Conservation (phyloP, 2,888 invertebrate genomes). For the Hartigia nigra region DNA sequence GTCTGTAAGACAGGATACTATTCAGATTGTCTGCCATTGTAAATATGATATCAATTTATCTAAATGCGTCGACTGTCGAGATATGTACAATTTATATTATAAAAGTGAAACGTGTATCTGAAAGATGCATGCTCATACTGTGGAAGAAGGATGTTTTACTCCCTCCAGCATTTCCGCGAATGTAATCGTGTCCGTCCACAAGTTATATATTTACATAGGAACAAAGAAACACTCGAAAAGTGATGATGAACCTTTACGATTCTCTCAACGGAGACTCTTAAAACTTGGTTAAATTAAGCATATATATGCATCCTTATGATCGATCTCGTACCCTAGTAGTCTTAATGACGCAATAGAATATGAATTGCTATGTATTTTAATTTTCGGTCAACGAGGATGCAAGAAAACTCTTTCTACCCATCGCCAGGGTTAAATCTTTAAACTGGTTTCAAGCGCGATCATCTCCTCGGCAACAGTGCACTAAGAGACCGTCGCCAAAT, state of each 20-base stretch:
- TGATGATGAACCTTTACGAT: neutral
- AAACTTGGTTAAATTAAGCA: neutral
- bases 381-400: neutral
- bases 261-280: neutral
- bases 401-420: neutral
- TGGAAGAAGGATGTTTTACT: neutral
- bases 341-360: neutral
- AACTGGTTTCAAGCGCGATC: neutral
- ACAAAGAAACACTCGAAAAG: neutral
- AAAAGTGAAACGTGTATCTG: neutral
- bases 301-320: neutral
- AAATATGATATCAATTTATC: neutral
- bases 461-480: neutral
- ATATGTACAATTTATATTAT: neutral
- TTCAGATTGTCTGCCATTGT: neutral
- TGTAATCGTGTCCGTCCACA: slow-evolving; percentile 15
- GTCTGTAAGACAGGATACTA: neutral
- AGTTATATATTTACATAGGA: neutral
- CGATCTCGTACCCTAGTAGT: neutral
- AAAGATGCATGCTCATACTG: neutral
- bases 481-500: slow-evolving; percentile 20
- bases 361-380: neutral
- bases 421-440: neutral
- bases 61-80: neutral
- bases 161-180: slow-evolving; percentile 25